These are phyloP conservation scores for Sinelater perroti DNA, from an alignment of 2,888 invertebrate genomes.

Conservation along the genomic window DNA sequence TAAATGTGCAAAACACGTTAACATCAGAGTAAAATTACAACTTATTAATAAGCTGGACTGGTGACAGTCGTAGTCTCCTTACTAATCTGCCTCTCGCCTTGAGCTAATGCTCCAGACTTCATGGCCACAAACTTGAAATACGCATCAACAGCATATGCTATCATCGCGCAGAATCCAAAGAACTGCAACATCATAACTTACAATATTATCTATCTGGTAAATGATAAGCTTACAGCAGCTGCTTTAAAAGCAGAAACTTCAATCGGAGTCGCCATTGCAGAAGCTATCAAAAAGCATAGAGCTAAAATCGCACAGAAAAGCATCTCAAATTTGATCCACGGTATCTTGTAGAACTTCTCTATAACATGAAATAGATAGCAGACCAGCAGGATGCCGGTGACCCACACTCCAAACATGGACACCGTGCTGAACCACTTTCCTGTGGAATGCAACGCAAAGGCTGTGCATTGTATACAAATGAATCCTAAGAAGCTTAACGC, in stretches of 20 bases:
- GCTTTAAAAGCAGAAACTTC: slow-evolving; percentile 69
- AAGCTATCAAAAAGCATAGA: slow-evolving; percentile 78
- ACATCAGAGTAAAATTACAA: not conserved
- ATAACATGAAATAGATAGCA: slow-evolving; percentile 87
- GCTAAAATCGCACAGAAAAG: slow-evolving; percentile 78
- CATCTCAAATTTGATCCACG: slow-evolving; percentile 87
- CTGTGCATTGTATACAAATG: slow-evolving; percentile 75
- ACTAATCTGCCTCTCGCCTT: slow-evolving; percentile 72
- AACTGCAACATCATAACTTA: slow-evolving; percentile 78
- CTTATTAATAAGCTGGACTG: slow-evolving; percentile 42
- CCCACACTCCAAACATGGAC: slow-evolving; percentile 86
- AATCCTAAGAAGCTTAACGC: slow-evolving; percentile 77
- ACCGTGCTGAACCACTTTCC: slow-evolving; percentile 81
- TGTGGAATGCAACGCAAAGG: slow-evolving; percentile 60
- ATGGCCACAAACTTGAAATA: slow-evolving; percentile 79
- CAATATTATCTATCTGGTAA: too few species aligned
- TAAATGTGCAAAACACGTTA: too few species aligned
- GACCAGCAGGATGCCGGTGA: slow-evolving; percentile 79
- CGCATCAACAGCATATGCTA: slow-evolving; percentile 80
- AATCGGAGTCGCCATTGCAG: slow-evolving; percentile 72
- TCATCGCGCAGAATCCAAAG: slow-evolving; percentile 85
- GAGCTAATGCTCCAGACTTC: slow-evolving; percentile 74
- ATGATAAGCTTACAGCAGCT: slow-evolving; percentile 73
- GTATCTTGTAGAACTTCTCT: slow-evolving; percentile 84
- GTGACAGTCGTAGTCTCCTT: slow-evolving; percentile 69